Evolutionary conservation across 2,113 vertebrate genomes (phyloP), one percentile per base, ranked within the genome.

Genomic region (Erythrocercus mccallii): DNA sequence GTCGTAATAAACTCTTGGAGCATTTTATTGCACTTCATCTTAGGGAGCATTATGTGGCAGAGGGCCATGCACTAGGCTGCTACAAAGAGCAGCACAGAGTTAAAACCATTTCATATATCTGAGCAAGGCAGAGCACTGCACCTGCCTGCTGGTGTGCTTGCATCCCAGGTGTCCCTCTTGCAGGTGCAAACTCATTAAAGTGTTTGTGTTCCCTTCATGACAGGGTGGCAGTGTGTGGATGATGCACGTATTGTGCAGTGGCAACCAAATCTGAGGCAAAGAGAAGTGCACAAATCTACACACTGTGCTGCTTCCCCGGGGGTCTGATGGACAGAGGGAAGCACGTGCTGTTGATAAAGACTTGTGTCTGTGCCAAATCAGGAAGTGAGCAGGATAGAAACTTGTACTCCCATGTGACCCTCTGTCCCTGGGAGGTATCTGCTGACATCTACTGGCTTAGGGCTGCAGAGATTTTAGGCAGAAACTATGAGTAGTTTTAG

Each of bases 151-250:
- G 33, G 15, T 51, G 20, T 38, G 13, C 15, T 50, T 54, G 69
- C 54, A 35, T 15, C 25, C 8, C 11, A n/a, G 71, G 44, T 5
- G 24, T 23, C 20, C 40, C 42, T 44, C 22, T 60, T 40, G 45
- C 25, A 45, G 19, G 40, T 24, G 30, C 45, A 37, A 86, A 16
- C 20, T 82, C 33, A 9, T 37, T 24, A 1, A 6, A 11, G 18
- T 7, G 37, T 42, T 79, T 57, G 37, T 6, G 9, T 38, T 70
- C 23, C 33, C 30, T 37, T 45, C 23, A 15, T 10, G 23, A 14
- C 50, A n/a, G 25, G 2, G 1, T 0, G 2, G 33, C 30, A 48
- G 0, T 1, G 7, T 8, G 18, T 33, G 45, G 37, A 7, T n/a
- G 42, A 22, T 22, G 30, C 33, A 40, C 5, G 4, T 40, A 2